These are phyloP conservation scores for Amphimedon queenslandica DNA, from an alignment of 37 sponge, comb jelly and placozoan species.

Conservation along the genomic window DNA sequence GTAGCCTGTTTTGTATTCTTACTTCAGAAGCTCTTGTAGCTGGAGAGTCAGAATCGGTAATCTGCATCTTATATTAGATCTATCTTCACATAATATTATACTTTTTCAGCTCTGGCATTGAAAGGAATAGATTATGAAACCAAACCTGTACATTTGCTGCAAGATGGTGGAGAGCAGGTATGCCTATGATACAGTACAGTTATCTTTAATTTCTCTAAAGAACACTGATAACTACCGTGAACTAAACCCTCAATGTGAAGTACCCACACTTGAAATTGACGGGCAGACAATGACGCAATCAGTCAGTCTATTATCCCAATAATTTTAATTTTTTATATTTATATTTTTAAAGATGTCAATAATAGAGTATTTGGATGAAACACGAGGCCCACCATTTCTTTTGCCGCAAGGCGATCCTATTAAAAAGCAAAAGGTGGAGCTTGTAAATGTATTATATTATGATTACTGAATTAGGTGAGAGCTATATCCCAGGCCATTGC, in stretches of 20 bases:
- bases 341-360: constrained; percentile 69
- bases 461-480: constrained; percentile 46
- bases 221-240: constrained; percentile 71
- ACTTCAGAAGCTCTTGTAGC: constrained; percentile 96
- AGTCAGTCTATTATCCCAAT: neutral
- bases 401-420: constrained; percentile 67
- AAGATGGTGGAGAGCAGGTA: constrained; percentile 98
- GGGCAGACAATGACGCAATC: constrained; percentile 23
- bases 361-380: constrained; percentile 97
- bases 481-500: constrained; percentile 59
- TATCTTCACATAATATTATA: neutral
- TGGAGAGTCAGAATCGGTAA: constrained; percentile 97
- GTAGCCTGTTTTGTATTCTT: constrained; percentile 90
- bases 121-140: constrained; percentile 95
- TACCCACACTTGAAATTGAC: constrained; percentile 90
- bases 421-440: constrained; percentile 53
- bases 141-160: constrained; percentile 81
- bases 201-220: constrained; percentile 22
- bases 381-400: constrained; percentile 65
- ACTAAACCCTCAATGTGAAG: constrained; percentile 77
- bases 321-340: neutral
- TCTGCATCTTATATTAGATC: neutral
- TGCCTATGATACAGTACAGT: neutral
- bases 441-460: neutral
- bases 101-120: constrained; percentile 77